Evolutionary conservation across 2,888 invertebrate genomes (phyloP).

Genomic region (Nephrotoma flavescens): DNA sequence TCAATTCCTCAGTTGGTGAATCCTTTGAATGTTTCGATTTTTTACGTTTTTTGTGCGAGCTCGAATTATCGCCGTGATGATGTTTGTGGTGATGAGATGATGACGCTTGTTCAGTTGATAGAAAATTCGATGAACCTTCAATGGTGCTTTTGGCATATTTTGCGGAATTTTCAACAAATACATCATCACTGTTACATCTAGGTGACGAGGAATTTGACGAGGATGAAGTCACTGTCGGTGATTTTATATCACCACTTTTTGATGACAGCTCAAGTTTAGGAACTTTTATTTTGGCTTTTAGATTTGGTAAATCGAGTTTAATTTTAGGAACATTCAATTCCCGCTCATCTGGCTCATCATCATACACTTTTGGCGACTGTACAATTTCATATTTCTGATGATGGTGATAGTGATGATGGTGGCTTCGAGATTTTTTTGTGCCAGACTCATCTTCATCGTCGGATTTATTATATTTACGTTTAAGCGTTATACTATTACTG

Average conservation of each 20-base stretch:
- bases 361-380: not conserved
- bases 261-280: conserved; percentile 16
- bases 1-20: conserved; percentile 20
- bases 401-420: not conserved
- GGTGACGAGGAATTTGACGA: not conserved
- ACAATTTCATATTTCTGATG: not conserved
- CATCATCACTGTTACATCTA: not conserved
- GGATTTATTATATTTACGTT: not conserved
- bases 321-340: conserved; percentile 23
- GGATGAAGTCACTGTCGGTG: not conserved
- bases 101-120: conserved; percentile 13
- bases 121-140: conserved; percentile 27
- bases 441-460: not conserved
- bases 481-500: not conserved
- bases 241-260: not conserved
- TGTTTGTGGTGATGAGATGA: conserved; percentile 19
- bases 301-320: conserved; percentile 25
- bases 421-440: not conserved
- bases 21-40: conserved; percentile 41
- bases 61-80: conserved; percentile 12
- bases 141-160: conserved; percentile 31
- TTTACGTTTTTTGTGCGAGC: conserved; percentile 38
- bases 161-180: conserved; percentile 14
- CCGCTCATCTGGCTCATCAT: not conserved
- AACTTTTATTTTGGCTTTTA: conserved; percentile 23